phyloP scores from a whole-genome alignment of 2,888 invertebrate genomes.

The Coecobrya sp. region DNA sequence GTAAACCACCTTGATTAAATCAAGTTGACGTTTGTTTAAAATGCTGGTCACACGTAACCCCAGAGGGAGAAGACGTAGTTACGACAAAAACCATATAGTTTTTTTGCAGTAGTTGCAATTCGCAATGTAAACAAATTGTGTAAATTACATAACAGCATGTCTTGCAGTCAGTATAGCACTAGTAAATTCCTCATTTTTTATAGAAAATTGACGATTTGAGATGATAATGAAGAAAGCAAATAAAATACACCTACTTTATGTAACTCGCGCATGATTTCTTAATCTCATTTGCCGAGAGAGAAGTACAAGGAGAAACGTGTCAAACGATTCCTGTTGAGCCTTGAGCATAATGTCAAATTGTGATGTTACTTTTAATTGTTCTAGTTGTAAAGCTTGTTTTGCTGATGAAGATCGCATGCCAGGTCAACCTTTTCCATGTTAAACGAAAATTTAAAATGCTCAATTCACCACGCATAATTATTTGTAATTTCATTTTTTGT shows the following conservation, averaged over 20 bases:
- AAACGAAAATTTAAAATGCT: constrained; percentile 21
- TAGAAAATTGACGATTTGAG: too few relatives aligned
- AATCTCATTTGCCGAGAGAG: not conserved
- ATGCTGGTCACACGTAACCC: not conserved
- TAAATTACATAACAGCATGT: too few relatives aligned
- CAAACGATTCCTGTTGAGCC: not conserved
- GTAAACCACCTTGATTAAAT: not conserved
- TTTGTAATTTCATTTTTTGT: not conserved
- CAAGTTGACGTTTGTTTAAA: not conserved
- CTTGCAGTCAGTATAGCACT: too few relatives aligned
- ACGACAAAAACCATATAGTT: not conserved
- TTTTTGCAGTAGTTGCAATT: not conserved
- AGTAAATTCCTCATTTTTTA: too few relatives aligned
- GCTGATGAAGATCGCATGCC: constrained; percentile 31
- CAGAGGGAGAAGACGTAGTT: too few relatives aligned
- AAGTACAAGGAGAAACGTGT: too few relatives aligned
- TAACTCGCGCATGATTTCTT: too few relatives aligned
- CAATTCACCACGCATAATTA: not conserved
- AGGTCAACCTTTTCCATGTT: constrained; percentile 64
- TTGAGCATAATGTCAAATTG: not conserved
- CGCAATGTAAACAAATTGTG: not conserved
- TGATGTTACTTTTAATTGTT: not conserved
- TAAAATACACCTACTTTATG: not conserved
- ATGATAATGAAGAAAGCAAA: not conserved
- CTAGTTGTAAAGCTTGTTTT: constrained; percentile 4